Evolutionary conservation across 2,888 invertebrate species (phyloP).

Genomic region (Hirtodrosophila confusa): DNA sequence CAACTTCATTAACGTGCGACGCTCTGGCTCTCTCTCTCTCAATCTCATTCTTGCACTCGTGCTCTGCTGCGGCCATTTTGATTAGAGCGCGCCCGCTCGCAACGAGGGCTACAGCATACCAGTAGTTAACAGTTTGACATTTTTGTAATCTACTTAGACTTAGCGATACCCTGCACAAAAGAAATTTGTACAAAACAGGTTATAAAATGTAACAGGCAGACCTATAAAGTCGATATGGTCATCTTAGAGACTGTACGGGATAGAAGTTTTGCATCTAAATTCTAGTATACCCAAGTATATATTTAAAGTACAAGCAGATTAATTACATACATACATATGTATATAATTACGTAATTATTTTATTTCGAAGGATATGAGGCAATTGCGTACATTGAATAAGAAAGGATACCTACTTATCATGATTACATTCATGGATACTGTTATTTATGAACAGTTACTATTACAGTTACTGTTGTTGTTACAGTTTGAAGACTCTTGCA

Average conservation of each 20-base stretch:
- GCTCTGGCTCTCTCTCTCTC: constrained; percentile 21
- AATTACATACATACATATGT: no score
- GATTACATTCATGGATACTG: background rate
- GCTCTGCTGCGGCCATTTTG: constrained; percentile 82
- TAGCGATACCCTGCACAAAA: constrained; percentile 21
- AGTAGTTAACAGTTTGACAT: constrained; percentile 45
- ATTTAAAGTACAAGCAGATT: no score
- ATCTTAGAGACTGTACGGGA: no score
- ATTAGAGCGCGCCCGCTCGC: constrained; percentile 57
- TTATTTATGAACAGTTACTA: no score
- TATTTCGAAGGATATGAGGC: no score
- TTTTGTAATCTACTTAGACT: constrained; percentile 10
- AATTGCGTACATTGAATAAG: no score
- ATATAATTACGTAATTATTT: no score
- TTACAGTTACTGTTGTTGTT: constrained; percentile 15
- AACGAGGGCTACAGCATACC: constrained; percentile 44
- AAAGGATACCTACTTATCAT: background rate
- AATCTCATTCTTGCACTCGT: constrained; percentile 25
- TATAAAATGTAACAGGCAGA: no score
- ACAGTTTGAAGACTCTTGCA: constrained; percentile 1
- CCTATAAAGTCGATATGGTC: no score
- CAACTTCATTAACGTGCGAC: constrained; percentile 75
- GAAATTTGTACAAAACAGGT: background rate
- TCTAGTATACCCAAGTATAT: no score
- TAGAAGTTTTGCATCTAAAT: no score